Percentiles rank a stretch among this genome's conserved stretches.
phyloP scores from a whole-genome alignment of 2,113 vertebrate genomes.

The Tamias sibiricus region DNA sequence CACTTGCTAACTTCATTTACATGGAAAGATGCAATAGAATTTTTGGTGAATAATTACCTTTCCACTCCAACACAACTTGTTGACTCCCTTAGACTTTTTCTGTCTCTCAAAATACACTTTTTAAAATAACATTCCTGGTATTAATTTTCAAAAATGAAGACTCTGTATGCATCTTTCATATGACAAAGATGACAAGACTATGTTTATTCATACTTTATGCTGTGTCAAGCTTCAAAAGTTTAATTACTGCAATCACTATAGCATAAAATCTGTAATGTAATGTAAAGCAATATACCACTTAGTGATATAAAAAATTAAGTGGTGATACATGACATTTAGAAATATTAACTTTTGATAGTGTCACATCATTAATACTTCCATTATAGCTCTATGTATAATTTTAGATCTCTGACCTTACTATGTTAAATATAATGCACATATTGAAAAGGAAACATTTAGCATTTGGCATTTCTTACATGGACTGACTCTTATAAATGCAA shows the following conservation, averaged over 20 bases:
- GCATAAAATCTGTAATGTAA: slow-evolving; percentile 60
- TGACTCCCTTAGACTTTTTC: slow-evolving; percentile 5
- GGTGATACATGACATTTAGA: background rate
- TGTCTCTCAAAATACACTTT: background rate
- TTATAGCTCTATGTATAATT: slow-evolving; percentile 1
- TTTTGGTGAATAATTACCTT: background rate
- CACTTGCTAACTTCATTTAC: background rate
- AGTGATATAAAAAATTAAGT: slow-evolving; percentile 46
- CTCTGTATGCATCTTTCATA: background rate
- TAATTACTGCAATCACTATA: slow-evolving; percentile 59
- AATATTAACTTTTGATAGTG: slow-evolving; percentile 58
- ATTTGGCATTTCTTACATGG: slow-evolving; percentile 20
- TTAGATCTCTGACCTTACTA: slow-evolving; percentile 6
- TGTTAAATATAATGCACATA: slow-evolving; percentile 25
- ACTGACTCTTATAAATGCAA: background rate
- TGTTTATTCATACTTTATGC: slow-evolving; percentile 43
- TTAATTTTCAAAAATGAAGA: background rate
- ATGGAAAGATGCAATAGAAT: background rate
- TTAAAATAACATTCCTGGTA: background rate
- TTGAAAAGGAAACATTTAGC: background rate
- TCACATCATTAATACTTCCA: slow-evolving; percentile 49
- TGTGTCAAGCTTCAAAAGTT: slow-evolving; percentile 57
- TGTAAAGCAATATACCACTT: background rate
- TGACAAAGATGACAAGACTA: slow-evolving; percentile 11
- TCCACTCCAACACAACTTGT: background rate